These are phyloP conservation scores for Eonycteris spelaea DNA, from an alignment of 2,113 vertebrate genomes.

Conservation along the genomic window DNA sequence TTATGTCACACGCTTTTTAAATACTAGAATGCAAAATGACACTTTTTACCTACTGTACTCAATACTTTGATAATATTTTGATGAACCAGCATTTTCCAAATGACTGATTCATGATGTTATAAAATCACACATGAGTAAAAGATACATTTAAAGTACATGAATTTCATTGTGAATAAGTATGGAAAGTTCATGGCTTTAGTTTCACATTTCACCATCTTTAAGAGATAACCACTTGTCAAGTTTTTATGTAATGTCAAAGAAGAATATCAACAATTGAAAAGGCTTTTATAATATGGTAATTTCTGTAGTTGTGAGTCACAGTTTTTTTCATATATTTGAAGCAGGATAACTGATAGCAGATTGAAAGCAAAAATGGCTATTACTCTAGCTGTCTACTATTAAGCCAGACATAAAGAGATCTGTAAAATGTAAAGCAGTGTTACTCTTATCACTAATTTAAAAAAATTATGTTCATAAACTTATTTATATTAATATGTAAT, in stretches of 20 bases:
- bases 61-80: background rate
- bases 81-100: slow-evolving; percentile 14
- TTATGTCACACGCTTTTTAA: background rate
- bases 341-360: background rate
- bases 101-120: background rate
- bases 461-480: background rate
- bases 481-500: background rate
- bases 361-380: background rate
- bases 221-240: background rate
- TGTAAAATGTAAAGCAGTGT: background rate
- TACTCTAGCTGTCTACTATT: background rate
- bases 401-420: background rate
- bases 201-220: background rate
- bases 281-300: background rate
- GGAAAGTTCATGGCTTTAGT: background rate
- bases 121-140: background rate
- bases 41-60: background rate
- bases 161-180: background rate
- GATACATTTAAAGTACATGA: background rate
- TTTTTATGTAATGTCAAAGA: background rate
- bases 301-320: background rate
- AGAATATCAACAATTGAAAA: background rate
- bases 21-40: slow-evolving; percentile 18
- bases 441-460: background rate
- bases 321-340: slow-evolving; percentile 18